phyloP scores from a whole-genome alignment of 2,113 vertebrate genomes.

The Sclerurus mexicanus region DNA sequence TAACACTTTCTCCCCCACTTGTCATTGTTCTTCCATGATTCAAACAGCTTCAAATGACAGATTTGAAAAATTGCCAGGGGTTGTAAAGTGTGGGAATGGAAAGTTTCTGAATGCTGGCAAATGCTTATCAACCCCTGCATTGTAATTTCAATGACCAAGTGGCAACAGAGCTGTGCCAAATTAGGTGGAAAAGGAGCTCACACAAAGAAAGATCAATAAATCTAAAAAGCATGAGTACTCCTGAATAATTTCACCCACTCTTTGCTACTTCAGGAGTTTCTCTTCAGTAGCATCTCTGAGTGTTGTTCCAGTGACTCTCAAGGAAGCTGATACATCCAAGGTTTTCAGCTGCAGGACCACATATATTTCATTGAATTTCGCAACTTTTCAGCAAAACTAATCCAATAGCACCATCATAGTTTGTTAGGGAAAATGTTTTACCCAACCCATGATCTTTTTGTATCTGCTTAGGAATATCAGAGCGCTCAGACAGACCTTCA shows the following conservation, averaged over 20 bases:
- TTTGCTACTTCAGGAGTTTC: not conserved
- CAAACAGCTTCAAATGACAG: conserved; percentile 37
- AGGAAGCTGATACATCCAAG: not conserved
- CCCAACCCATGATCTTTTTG: not conserved
- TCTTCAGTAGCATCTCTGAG: not conserved
- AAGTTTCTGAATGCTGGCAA: conserved; percentile 59
- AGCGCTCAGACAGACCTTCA: not conserved
- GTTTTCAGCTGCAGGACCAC: not conserved
- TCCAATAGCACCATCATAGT: not conserved
- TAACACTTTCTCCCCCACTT: conserved; percentile 43
- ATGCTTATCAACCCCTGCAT: conserved; percentile 28
- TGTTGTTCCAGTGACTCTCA: not conserved
- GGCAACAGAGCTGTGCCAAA: conserved; percentile 31
- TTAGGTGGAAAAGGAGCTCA: conserved; percentile 25
- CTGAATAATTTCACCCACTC: not conserved
- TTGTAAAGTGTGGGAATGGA: conserved; percentile 63
- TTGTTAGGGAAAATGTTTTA: not conserved
- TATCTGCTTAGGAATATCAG: not conserved
- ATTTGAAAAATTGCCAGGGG: conserved; percentile 1
- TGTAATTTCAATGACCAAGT: conserved; percentile 26
- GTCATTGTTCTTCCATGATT: conserved; percentile 49
- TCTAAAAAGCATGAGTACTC: not conserved
- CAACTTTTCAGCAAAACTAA: not conserved
- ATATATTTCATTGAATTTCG: not conserved
- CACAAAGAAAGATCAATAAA: conserved; percentile 19